phyloP scores from a whole-genome alignment of 2,797 vertebrate species.

The Cirrhinus mrigala region DNA sequence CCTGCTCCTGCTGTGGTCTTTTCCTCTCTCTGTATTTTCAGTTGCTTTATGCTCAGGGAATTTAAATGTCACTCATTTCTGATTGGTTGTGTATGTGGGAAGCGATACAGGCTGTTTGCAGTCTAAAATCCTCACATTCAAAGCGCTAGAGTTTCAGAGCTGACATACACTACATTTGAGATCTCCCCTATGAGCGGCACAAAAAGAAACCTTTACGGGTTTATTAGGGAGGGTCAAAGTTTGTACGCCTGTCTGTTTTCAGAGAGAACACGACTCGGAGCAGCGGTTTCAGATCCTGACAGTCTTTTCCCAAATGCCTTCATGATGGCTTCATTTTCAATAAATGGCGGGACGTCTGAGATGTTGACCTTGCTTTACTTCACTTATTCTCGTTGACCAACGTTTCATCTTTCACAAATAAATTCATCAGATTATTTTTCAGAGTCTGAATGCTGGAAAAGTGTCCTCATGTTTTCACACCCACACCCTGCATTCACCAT shows the following conservation, averaged over 20 bases:
- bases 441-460: background rate
- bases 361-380: constrained; percentile 6
- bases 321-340: constrained; percentile 14
- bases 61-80: constrained; percentile 47
- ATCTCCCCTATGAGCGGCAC: constrained; percentile 16
- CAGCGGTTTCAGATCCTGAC: background rate
- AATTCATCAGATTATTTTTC: background rate
- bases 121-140: constrained; percentile 20
- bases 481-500: background rate
- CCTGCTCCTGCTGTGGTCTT: constrained; percentile 23
- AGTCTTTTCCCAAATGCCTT: constrained; percentile 1
- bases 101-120: constrained; percentile 20
- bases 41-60: constrained; percentile 20
- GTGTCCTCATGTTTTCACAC: background rate
- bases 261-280: background rate
- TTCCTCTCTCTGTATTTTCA: constrained; percentile 14
- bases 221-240: constrained; percentile 21
- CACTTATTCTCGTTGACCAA: background rate
- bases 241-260: constrained; percentile 4
- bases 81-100: constrained; percentile 35
- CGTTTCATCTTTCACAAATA: background rate
- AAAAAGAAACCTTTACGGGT: background rate
- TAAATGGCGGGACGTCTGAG: constrained; percentile 8
- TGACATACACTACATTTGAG: constrained; percentile 21
- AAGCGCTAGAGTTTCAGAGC: background rate